These are phyloP conservation scores for Labrus mixtus DNA, from an alignment of 2,113 vertebrate species.

Conservation along the genomic window DNA sequence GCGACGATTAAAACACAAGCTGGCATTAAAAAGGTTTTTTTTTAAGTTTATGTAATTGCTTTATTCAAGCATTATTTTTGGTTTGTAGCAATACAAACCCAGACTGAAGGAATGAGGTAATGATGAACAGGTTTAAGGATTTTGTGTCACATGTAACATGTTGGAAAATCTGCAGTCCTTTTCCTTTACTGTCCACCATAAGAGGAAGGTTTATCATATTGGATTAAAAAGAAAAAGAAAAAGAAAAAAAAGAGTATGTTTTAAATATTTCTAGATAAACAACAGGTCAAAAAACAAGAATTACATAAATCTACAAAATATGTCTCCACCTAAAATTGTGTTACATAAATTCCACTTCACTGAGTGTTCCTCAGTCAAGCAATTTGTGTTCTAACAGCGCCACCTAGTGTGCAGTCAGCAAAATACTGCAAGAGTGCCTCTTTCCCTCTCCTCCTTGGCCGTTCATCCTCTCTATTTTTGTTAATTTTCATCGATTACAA, in stretches of 20 bases:
- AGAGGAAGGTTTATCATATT: neutral
- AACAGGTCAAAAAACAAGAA: neutral
- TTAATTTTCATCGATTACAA: neutral
- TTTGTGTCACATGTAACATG: neutral
- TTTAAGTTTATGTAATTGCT: neutral
- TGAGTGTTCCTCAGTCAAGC: neutral
- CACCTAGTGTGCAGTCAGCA: constrained; percentile 58
- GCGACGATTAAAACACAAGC: neutral
- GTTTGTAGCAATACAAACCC: neutral
- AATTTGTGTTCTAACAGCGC: constrained; percentile 33
- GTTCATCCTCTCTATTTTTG: neutral
- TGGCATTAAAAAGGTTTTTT: neutral
- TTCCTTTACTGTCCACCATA: neutral
- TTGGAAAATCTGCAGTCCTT: neutral
- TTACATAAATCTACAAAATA: neutral
- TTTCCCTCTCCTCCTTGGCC: neutral
- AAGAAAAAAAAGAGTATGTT: too few relatives aligned
- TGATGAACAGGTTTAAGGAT: neutral
- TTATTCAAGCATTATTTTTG: neutral
- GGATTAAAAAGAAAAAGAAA: neutral
- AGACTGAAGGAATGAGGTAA: neutral
- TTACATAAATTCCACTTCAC: constrained; percentile 13
- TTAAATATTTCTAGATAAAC: neutral
- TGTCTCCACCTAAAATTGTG: neutral
- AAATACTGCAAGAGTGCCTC: neutral